These are phyloP conservation scores for Acrobeloides nanus DNA, from an alignment of 2,888 invertebrate genomes.

Conservation along the genomic window DNA sequence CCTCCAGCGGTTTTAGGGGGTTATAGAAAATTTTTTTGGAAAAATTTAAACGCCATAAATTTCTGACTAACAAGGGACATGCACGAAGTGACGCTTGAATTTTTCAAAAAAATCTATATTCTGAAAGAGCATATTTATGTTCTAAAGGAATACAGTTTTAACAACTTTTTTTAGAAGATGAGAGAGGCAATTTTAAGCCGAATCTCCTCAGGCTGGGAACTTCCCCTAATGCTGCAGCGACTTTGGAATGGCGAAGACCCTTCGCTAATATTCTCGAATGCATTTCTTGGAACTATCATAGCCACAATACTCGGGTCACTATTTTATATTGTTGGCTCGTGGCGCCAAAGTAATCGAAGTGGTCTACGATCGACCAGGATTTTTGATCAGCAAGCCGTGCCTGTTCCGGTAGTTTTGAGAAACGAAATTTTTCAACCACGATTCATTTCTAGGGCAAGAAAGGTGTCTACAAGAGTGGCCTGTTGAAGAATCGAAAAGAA, in stretches of 20 bases:
- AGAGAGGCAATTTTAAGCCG: too few relatives aligned
- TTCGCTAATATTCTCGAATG: too few relatives aligned
- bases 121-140: too few relatives aligned
- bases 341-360: background rate
- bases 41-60: too few relatives aligned
- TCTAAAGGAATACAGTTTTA: too few relatives aligned
- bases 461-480: constrained; percentile 44
- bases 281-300: background rate
- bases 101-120: too few relatives aligned
- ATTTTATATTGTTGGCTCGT: background rate
- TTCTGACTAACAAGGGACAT: too few relatives aligned
- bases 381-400: background rate
- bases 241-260: background rate
- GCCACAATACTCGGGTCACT: constrained; percentile 3
- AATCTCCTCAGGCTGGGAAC: background rate
- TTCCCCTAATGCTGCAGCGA: background rate
- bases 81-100: too few relatives aligned
- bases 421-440: background rate
- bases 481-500: constrained; percentile 30
- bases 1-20: too few relatives aligned
- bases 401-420: background rate
- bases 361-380: background rate
- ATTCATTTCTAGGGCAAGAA: constrained; percentile 30
- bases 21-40: too few relatives aligned
- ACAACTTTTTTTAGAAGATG: too few relatives aligned